Evolutionary conservation across 2,888 invertebrate genomes (phyloP), one percentile per base, ranked within the genome.

Genomic region (Lycaena phlaeas): DNA sequence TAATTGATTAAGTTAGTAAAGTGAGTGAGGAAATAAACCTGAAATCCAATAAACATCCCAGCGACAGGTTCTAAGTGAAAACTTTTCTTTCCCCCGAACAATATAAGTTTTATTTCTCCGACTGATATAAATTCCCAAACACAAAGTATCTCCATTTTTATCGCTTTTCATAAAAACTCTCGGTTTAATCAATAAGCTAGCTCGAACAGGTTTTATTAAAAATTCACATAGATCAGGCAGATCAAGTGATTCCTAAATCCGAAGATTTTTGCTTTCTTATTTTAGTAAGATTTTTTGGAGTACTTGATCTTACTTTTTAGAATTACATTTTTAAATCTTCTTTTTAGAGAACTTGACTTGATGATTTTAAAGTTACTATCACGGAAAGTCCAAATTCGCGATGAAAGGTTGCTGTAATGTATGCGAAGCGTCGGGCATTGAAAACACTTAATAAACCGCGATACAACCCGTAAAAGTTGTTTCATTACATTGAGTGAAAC

Each of bases 101-200:
- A 81, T 79, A 79, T 79, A 81, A 82, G 75, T 78, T 81, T 81
- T 79, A 81, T 79, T 78, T 67, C 71, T 71, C 68, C 65, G 71
- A 75, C 73, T 75, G 75, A 78, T 73, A 82, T 82, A 82, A 82
- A 82, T 79, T 81, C 68, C 65, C 78, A 70, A 76, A 79, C 74
- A 81, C 81, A 82, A 81, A 82, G 79, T 82, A 79, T 75, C 75
- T 73, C 68, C 78, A 75, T 76, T 74, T 79, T 81, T 82, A 82
- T 81, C 75, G 79, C 72, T 76, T 81, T 81, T 81, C 77, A 82
- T 82, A 82, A 77, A 75, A 71, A 67, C 65, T 52, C 68, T 57
- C 45, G 64, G 63, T 65, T 72, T 66, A 70, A 69, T 68, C 68
- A 69, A 74, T 71, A 73, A 68, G 68, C 72, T 69, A 63, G 34